Evolutionary conservation across 2,888 invertebrate genomes (phyloP), one percentile per base, ranked within the genome.

Genomic region (Myopa testacea): DNA sequence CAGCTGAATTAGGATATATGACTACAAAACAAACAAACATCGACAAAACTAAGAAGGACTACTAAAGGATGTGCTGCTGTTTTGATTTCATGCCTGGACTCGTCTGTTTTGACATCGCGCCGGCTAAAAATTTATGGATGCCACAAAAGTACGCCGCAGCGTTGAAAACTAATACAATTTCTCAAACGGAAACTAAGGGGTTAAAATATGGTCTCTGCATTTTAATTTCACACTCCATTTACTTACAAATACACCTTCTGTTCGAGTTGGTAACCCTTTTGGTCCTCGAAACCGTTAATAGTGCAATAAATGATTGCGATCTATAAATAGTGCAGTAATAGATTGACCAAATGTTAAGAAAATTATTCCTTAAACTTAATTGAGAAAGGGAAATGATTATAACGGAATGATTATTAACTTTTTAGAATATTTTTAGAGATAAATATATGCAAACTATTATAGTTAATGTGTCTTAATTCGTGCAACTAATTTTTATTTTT

Each of bases 161-260:
- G 60, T 16, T 14, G 63, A 74, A 65, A 63, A 16, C 38, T 63
- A 38, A 50, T 63, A 52, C 63, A 74, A 74, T 7, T 65, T 55
- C 2, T 16, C 40, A 12, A 12, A 34, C n/a, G 16, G 62, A 6
- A 50, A n/a, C 26, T 16, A 76, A 74, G 65, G 77, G 79, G 77
- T 79, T 77, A 75, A 34, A 77, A 38, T 67, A 38, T 58, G 65
- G 40, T 75, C 52, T 76, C 40, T 69, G 73, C 50, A 67, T 84
- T 86, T 84, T 83, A 86, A 86, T 86, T 86, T 86, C 86, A 86
- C 82, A 86, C 85, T 81, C 84, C 86, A 86, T 86, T 86, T 86
- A 82, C 77, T 76, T 69, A 60, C 72, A 76, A 80, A 78, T 69
- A 69, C 78, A 77, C 78, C 80, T 77, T 78, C 77, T 80, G 80